Evolutionary conservation across 2,888 invertebrate genomes (phyloP), one percentile per base, ranked within the genome.

Genomic region (Pristionchus entomophagus): DNA sequence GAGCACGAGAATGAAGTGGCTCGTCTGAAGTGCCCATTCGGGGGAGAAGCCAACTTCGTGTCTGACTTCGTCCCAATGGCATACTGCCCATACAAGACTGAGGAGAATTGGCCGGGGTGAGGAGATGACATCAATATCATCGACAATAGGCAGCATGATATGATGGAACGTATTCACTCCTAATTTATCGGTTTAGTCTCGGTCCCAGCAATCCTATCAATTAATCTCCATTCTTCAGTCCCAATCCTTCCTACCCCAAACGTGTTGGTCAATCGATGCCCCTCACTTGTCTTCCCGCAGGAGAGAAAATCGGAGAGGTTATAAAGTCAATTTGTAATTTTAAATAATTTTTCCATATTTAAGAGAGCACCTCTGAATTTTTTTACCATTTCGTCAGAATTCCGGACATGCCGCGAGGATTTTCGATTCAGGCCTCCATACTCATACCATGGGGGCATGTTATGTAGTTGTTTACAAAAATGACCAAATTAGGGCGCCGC

Each of bases 1-100:
- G 78, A 80, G 17, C 78, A 84, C 59, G 77, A 86, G 59, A 29
- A 32, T 19, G 73, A 86, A 38, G 53, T 86, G 10, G 45, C 65
- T 10, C 32, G 38, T 49, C 69, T 86, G 22, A 86, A 86, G 29
- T 86, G 86, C 65, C 85, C 86, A 22, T 86, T 86, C 29, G 86
- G 86, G 14, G 69, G 49, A 17, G 29, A 86, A 1, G 56, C 86
- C 17, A 17, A n/a, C 22, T 65, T 86, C 41, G 51, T 82, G n/a
- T 35, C 73, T 35, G 84, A 81, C 19, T 69, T 86, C 62, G 41
- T 29, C 2, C 85, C 65, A 17, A 69, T 69, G 32, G 86, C 86
- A 17, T 82, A 19, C 45, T 86, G 86, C 51, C 86, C 86, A 35
- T 86, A 32, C 69, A 85, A 86, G 22, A 62, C 35, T 41, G 49